Conservation (phyloP, 2,888 invertebrate species). For the Erebia aethiops region DNA sequence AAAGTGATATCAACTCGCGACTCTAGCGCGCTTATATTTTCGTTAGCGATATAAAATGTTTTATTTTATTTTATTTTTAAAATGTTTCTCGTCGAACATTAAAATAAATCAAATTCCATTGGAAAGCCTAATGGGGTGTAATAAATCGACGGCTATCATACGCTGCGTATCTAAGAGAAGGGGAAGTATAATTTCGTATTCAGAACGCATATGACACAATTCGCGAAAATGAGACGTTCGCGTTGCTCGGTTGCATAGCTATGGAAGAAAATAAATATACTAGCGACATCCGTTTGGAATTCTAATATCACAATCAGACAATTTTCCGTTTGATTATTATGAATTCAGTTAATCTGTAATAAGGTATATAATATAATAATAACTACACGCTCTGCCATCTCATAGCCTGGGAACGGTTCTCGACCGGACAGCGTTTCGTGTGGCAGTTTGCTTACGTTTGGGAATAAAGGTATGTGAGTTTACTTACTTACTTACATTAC, state of each 20-base stretch:
- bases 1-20: too few relatives aligned
- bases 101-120: conserved; percentile 22
- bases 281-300: conserved; percentile 23
- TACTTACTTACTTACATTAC: too few relatives aligned
- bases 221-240: conserved; percentile 60
- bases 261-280: conserved; percentile 39
- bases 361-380: too few relatives aligned
- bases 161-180: conserved; percentile 59
- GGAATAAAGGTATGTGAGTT: too few relatives aligned
- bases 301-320: conserved; percentile 23
- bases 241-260: conserved; percentile 36
- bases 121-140: conserved; percentile 47
- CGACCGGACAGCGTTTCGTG: too few relatives aligned
- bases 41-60: too few relatives aligned
- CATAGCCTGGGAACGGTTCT: too few relatives aligned
- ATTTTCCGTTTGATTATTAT: background rate
- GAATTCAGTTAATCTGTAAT: background rate
- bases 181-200: conserved; percentile 66
- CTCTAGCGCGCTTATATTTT: too few relatives aligned
- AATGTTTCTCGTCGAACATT: background rate
- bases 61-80: background rate
- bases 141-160: conserved; percentile 66
- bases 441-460: too few relatives aligned
- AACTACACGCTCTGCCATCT: too few relatives aligned
- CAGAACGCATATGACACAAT: conserved; percentile 62